Conservation (phyloP, 2,797 vertebrate genomes). For the Prionace glauca region DNA sequence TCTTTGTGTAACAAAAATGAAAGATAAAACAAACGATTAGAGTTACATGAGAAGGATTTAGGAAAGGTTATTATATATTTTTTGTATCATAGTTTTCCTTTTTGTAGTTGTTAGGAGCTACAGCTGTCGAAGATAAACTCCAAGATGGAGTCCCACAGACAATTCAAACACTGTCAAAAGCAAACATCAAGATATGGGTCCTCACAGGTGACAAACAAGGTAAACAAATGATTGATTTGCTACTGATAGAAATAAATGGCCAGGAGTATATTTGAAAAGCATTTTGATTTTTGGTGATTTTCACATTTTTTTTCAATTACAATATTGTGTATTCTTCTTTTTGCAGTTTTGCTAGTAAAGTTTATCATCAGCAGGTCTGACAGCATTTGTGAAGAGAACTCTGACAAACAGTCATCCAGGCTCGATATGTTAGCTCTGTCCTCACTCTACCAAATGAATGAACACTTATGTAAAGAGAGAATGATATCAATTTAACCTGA, state of each 20-base stretch:
- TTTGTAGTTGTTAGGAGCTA: conserved; percentile 76
- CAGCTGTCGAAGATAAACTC: conserved; percentile 91
- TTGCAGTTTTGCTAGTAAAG: neutral
- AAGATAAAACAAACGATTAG: neutral
- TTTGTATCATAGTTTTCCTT: conserved; percentile 30
- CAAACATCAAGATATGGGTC: conserved; percentile 88
- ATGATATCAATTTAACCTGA: neutral
- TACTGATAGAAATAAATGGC: neutral
- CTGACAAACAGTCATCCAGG: too few relatives aligned
- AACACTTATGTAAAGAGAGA: neutral
- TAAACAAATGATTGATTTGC: conserved; percentile 48
- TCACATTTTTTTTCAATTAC: neutral
- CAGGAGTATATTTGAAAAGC: neutral
- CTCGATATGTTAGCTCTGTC: too few relatives aligned
- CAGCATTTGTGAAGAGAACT: too few relatives aligned
- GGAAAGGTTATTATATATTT: neutral
- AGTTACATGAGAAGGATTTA: neutral
- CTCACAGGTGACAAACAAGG: conserved; percentile 93
- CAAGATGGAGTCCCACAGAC: conserved; percentile 87
- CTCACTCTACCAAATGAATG: neutral
- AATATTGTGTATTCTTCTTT: neutral
- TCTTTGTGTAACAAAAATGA: neutral
- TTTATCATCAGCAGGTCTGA: neutral
- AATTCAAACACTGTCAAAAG: conserved; percentile 73
- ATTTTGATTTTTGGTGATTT: neutral